Evolutionary conservation across 2,797 vertebrate species (phyloP).

Genomic region (Thalassophryne amazonica): DNA sequence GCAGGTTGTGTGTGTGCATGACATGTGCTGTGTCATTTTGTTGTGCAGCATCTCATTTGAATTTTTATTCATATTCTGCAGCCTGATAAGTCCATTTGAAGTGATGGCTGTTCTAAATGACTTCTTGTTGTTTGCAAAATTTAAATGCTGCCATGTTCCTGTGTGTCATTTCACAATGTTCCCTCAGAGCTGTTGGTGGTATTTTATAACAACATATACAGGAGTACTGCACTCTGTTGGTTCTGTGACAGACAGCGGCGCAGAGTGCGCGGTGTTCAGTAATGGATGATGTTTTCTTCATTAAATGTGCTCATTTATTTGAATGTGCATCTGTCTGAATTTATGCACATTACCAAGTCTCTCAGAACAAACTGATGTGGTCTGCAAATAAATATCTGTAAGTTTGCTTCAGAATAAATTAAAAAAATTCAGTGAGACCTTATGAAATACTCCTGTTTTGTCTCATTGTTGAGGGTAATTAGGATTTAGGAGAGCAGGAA

Average conservation of each 20-base stretch:
- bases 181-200: constrained; percentile 3
- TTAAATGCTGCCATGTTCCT: not conserved
- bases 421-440: not conserved
- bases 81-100: constrained; percentile 17
- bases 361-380: not conserved
- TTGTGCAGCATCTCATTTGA: not conserved
- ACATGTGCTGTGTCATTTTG: not conserved
- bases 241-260: constrained; percentile 9
- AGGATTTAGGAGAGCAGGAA: not conserved
- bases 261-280: constrained; percentile 12
- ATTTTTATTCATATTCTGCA: not conserved
- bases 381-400: not conserved
- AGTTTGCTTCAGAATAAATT: not conserved
- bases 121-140: not conserved
- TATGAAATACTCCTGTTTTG: constrained; percentile 5
- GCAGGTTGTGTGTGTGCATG: not conserved
- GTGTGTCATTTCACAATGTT: not conserved
- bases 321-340: not conserved
- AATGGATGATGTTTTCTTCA: constrained; percentile 6
- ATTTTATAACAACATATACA: constrained; percentile 5
- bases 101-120: not conserved
- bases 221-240: constrained; percentile 19
- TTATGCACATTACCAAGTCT: not conserved
- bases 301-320: constrained; percentile 15
- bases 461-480: not conserved